phyloP scores from a whole-genome alignment of 1,140 invertebrate species.

The Musca vetustissima region DNA sequence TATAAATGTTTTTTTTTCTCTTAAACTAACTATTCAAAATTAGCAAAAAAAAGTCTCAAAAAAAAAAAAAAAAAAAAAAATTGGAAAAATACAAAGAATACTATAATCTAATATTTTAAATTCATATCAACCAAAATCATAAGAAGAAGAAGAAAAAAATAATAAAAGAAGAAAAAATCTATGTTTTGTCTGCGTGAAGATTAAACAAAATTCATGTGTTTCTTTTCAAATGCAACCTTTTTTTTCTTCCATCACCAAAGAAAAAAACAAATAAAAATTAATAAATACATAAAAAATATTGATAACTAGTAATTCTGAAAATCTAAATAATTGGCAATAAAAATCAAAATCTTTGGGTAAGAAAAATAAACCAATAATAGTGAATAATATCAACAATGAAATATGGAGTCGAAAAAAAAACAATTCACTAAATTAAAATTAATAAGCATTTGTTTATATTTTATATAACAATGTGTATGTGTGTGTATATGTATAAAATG shows the following conservation, averaged over 20 bases:
- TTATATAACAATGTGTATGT: too few species aligned
- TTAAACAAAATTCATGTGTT: slow-evolving; percentile 51
- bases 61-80: background rate
- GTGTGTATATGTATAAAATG: too few species aligned
- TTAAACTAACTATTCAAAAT: slow-evolving; percentile 7
- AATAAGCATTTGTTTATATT: too few species aligned
- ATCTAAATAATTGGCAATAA: slow-evolving; percentile 3
- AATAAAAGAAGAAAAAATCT: slow-evolving; percentile 33
- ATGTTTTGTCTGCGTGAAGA: slow-evolving; percentile 48
- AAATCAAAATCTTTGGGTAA: too few species aligned
- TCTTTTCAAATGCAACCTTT: slow-evolving; percentile 36
- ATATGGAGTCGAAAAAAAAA: too few species aligned
- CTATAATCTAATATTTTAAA: background rate
- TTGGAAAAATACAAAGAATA: background rate
- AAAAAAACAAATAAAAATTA: too few species aligned
- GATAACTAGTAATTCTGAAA: too few species aligned
- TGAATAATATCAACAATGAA: too few species aligned
- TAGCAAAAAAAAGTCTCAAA: background rate
- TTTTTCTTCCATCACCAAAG: background rate
- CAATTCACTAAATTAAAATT: too few species aligned
- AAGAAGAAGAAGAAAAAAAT: slow-evolving; percentile 23
- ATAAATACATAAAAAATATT: too few species aligned
- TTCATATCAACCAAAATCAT: slow-evolving; percentile 19
- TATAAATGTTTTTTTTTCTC: slow-evolving; percentile 17
- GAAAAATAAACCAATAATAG: too few species aligned